Conservation (phyloP, 2,113 vertebrate genomes). For the Amphiprion ocellaris region DNA sequence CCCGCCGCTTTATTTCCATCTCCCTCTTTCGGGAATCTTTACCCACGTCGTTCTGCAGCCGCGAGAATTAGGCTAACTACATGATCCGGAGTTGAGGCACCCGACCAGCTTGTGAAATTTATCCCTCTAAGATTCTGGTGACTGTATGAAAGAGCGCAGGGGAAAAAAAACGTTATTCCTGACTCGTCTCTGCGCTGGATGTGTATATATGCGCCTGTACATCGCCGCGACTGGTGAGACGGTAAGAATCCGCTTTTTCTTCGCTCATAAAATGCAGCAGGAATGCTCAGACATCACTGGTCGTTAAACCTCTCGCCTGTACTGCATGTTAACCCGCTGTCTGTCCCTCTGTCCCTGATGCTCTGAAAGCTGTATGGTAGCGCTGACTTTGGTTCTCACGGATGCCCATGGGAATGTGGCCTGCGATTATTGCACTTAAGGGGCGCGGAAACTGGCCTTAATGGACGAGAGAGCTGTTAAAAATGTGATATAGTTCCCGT, state of each 20-base stretch:
- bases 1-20: conserved; percentile 44
- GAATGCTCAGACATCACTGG: conserved; percentile 18
- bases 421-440: conserved; percentile 59
- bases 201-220: conserved; percentile 47
- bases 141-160: conserved; percentile 45
- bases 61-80: conserved; percentile 17
- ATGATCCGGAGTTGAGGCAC: conserved; percentile 33
- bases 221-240: conserved; percentile 60
- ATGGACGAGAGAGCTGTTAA: conserved; percentile 21
- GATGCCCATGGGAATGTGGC: conserved; percentile 81
- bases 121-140: conserved; percentile 24
- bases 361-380: conserved; percentile 29
- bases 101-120: conserved; percentile 30
- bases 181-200: conserved; percentile 71
- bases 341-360: conserved; percentile 32
- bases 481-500: conserved; percentile 22
- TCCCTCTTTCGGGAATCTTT: conserved; percentile 15
- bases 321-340: conserved; percentile 23
- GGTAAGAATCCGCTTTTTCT: conserved; percentile 72
- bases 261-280: conserved; percentile 1
- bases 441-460: conserved; percentile 49
- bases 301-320: conserved; percentile 16
- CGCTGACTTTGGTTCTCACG: conserved; percentile 67
- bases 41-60: conserved; percentile 11
- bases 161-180: conserved; percentile 45